Base-by-base conservation (phyloP, 2,888 invertebrate species). In the Cosmopolites sordidus region DNA sequence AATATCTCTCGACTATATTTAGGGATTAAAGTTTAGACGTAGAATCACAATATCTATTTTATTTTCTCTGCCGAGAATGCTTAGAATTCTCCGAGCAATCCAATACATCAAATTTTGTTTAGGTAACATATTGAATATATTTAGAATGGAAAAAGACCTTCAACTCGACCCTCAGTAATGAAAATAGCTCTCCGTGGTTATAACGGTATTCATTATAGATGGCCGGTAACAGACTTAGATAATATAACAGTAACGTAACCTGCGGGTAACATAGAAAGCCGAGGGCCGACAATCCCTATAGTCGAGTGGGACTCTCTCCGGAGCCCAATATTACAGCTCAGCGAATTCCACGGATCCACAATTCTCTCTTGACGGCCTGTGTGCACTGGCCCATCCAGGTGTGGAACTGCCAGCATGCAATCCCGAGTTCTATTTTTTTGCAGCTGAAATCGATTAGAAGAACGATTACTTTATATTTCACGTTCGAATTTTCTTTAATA, bases 241-340 rank as follows among this genome's bases (percentile, higher is more conserved):
- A 18, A 49, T 43, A 44, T 48, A 48, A 40, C 38, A 40, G 44
- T 48, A 43, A 48, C 53, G 39, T 48, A 53, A 43, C 53, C 43
- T 49, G 38, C 41, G 49, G 49, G 38, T 46, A 50, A 50, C 54
- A 42, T 46, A 49, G 54, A 54, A 46, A 46, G 43, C 51, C 50
- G 48, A 43, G 43, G 11, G 51, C 50, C 46, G 51, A 63, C 65
- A 61, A 62, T 63, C 63, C 64, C 58, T 60, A 60, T 61, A 63
- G 62, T 59, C 56, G 54, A 59, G 54, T 49, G 46, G 58, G 59
- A 56, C 62, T 64, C 66, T 66, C 64, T 66, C 64, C 59, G 59
- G 64, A 64, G 64, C 59, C 64, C 64, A 64, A 66, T 66, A 64
- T 66, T 61, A 64, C 64, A 62, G 64, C 64, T 64, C 64, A 62